phyloP scores from a whole-genome alignment of 2,113 vertebrate genomes.

The Gorilla gorilla region DNA sequence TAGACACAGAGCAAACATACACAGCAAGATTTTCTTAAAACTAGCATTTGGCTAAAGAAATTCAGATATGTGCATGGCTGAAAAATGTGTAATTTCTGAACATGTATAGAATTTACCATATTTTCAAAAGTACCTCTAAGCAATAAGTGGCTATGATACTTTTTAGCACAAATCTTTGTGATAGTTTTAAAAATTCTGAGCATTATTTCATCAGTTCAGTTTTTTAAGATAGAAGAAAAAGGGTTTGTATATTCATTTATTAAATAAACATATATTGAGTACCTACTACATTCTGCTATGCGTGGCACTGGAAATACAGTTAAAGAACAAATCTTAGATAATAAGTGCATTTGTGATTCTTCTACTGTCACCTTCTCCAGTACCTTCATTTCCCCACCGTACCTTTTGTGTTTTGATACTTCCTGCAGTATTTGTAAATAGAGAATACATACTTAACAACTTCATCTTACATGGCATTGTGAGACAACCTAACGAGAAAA shows the following conservation, averaged over 20 bases:
- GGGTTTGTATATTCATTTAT: not conserved
- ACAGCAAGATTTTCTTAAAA: conserved; percentile 21
- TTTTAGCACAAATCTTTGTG: conserved; percentile 34
- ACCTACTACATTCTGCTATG: not conserved
- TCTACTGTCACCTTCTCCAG: not conserved
- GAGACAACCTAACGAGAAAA: not conserved
- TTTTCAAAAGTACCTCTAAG: conserved; percentile 50
- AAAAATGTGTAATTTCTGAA: conserved; percentile 30
- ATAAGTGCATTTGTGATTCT: not conserved
- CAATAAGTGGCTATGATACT: not conserved
- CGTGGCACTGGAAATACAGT: not conserved
- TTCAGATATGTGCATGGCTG: not conserved
- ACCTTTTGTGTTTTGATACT: conserved; percentile 53
- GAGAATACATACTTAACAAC: conserved; percentile 10
- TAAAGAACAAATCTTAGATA: not conserved
- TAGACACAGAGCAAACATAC: not conserved
- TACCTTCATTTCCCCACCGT: not conserved
- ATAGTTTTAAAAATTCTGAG: not conserved
- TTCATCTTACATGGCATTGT: not conserved
- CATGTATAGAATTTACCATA: conserved; percentile 13
- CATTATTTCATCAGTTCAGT: conserved; percentile 28
- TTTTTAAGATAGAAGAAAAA: conserved; percentile 48
- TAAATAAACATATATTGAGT: not conserved
- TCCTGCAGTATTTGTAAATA: conserved; percentile 28
- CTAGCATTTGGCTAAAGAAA: conserved; percentile 49